These are phyloP conservation scores for Thalassaphorura encarpata DNA, from an alignment of 1,140 invertebrate species.

Conservation along the genomic window DNA sequence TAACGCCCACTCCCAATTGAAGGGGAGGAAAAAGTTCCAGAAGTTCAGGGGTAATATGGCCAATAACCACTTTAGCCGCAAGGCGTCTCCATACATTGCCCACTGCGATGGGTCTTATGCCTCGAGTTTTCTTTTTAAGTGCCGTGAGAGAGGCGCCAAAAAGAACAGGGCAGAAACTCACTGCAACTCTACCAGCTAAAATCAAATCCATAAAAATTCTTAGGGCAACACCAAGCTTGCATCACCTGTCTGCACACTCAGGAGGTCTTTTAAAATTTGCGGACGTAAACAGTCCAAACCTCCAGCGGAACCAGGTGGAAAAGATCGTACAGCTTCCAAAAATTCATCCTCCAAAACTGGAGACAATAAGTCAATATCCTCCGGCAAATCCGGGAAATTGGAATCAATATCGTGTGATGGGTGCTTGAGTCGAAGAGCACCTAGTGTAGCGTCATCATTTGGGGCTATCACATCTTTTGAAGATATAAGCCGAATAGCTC, in stretches of 20 bases:
- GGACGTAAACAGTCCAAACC: constrained; percentile 1
- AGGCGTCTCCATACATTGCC: not conserved
- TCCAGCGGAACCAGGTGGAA: constrained; percentile 1
- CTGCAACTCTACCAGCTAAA: not conserved
- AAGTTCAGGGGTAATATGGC: not conserved
- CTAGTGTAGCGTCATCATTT: not conserved
- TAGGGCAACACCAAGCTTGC: not conserved
- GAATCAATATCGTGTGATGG: not conserved
- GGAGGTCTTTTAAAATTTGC: constrained; percentile 8
- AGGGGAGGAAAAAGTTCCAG: not conserved
- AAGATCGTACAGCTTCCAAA: not conserved
- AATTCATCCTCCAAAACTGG: not conserved
- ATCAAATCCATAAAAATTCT: not conserved
- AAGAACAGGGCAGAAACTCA: not conserved
- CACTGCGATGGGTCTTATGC: constrained; percentile 4
- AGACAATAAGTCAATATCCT: not conserved
- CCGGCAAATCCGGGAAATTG: constrained; percentile 2
- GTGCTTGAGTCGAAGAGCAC: not conserved
- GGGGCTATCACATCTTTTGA: constrained; percentile 5
- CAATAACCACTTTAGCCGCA: not conserved
- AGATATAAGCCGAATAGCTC: constrained; percentile 2
- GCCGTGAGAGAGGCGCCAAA: not conserved
- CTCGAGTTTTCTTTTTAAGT: not conserved
- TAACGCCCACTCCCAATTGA: not conserved
- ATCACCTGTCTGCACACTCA: not conserved